Percentiles rank a stretch among this genome's conserved stretches.
phyloP scores from a whole-genome alignment of 2,888 invertebrate species.

The Spodoptera littoralis region DNA sequence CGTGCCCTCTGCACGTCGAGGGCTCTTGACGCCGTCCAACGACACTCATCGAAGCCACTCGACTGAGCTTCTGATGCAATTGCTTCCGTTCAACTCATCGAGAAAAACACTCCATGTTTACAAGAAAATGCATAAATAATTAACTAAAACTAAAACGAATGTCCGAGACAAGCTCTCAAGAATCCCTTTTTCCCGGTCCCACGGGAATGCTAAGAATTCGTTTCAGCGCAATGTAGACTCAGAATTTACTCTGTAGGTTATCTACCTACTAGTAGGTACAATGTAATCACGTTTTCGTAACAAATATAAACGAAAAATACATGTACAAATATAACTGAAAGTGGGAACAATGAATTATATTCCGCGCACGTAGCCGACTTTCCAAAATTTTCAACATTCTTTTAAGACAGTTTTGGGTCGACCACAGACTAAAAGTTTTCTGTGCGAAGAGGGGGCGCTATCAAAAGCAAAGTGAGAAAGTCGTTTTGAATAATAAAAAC shows the following conservation, averaged over 20 bases:
- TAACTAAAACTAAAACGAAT: neutral
- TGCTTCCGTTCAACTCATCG: conserved; percentile 58
- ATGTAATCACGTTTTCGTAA: too few relatives aligned
- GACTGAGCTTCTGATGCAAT: conserved; percentile 62
- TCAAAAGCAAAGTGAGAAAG: too few relatives aligned
- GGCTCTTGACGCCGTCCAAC: conserved; percentile 61
- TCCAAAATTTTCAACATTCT: conserved; percentile 19
- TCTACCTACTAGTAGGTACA: too few relatives aligned
- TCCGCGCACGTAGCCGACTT: conserved; percentile 18
- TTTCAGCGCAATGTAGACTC: too few relatives aligned
- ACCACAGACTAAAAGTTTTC: conserved; percentile 12
- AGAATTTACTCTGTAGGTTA: too few relatives aligned
- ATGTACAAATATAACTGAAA: conserved; percentile 1
- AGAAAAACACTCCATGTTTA: conserved; percentile 52
- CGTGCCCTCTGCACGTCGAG: conserved; percentile 55
- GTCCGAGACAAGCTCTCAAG: too few relatives aligned
- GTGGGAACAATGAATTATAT: conserved; percentile 16
- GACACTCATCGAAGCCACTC: conserved; percentile 67
- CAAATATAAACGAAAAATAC: conserved; percentile 1
- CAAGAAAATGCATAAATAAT: conserved; percentile 25
- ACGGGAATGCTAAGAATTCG: too few relatives aligned
- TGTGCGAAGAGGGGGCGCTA: neutral
- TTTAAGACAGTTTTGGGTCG: conserved; percentile 14
- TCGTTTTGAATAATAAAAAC: too few relatives aligned
- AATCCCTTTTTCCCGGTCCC: too few relatives aligned